Evolutionary conservation across 2,797 vertebrate species (phyloP).

Genomic region (Chromis chromis): DNA sequence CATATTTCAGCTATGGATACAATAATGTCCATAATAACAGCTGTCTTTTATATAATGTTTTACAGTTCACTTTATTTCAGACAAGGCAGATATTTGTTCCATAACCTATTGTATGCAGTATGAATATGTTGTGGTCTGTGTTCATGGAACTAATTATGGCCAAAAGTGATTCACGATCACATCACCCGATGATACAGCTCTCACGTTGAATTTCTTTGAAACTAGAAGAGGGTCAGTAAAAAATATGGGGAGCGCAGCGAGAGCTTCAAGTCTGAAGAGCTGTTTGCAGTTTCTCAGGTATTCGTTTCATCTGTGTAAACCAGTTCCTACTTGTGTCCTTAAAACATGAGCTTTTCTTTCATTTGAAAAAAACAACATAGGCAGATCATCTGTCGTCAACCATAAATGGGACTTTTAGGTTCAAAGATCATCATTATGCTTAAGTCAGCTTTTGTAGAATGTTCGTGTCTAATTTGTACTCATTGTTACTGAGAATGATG

Average conservation of each 20-base stretch:
- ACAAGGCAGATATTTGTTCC: not conserved
- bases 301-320: constrained; percentile 7
- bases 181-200: not conserved
- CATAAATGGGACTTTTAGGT: not conserved
- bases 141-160: constrained; percentile 6
- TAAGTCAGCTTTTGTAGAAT: no score
- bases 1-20: constrained; percentile 17
- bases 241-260: constrained; percentile 2
- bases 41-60: constrained; percentile 1
- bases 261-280: not conserved
- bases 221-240: constrained; percentile 1
- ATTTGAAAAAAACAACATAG: not conserved
- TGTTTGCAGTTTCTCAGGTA: not conserved
- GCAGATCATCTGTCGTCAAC: not conserved
- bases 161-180: constrained; percentile 26
- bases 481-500: not conserved
- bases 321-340: not conserved
- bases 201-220: constrained; percentile 39
- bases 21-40: not conserved
- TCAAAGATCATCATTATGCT: not conserved
- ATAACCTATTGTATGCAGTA: not conserved
- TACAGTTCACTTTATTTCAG: not conserved
- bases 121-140: not conserved
- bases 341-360: constrained; percentile 11
- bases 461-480: not conserved